Base-by-base conservation (phyloP, 2,113 vertebrate species). In the Procapra przewalskii region DNA sequence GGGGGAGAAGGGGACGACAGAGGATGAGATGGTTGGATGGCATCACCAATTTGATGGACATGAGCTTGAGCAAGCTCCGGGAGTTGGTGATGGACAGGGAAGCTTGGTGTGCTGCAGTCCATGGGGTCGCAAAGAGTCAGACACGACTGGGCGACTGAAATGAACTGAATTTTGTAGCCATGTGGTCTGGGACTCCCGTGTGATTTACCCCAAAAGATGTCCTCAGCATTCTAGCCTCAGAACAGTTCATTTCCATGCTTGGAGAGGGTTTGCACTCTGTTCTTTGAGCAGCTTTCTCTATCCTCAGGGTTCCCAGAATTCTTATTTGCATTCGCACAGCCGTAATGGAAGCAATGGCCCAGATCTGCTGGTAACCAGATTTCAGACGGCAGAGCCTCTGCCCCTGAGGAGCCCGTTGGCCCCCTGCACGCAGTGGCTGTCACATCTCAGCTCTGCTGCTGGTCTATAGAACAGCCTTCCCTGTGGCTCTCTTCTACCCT, bases 1-100 rank as follows among this genome's bases (percentile, higher is more conserved):
- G 19, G 19, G 5, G 19, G n/a, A 71, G n/a, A 71, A 23, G n/a
- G n/a, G n/a, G 5, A 12, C 0, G 0, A 23, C n/a, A 40, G 67
- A 71, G 19, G 19, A 13, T 71, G 67, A 71, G 67, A 40, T 71
- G n/a, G 19, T 71, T 71, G 67, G n/a, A 40, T 71, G n/a, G 10
- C 67, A 40, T 71, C 67, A 71, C 19, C n/a, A 21, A 23, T 23
- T 40, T 40, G n/a, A 71, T 40, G 67, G 67, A 23, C n/a, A 40
- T 40, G 67, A 40, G 67, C 10, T 71, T 40, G n/a, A 23, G 5
- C n/a, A 71, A 21, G 10, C 19, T 71, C 10, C 9, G 0, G 36
- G 67, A 40, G n/a, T 13, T 23, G 67, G 67, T 71, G n/a, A 40
- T 75, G 11, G 10, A 75, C n/a, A 40, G 67, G n/a, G 67, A 75